Conservation (phyloP, 2,113 vertebrate genomes). For the Verasper variegatus region DNA sequence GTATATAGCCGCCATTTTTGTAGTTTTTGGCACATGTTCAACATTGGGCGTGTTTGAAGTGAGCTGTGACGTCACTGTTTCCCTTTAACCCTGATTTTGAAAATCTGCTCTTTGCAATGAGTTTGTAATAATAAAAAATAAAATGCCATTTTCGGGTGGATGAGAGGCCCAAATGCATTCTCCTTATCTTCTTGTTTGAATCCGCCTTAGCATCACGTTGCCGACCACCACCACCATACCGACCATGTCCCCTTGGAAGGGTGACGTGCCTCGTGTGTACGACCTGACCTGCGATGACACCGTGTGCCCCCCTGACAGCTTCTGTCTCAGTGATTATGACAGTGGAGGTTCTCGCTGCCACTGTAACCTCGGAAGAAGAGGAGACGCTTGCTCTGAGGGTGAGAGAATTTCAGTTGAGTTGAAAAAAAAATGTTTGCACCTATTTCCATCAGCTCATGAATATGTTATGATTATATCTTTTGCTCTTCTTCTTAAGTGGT, state of each 20-base stretch:
- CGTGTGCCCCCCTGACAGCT: conserved; percentile 90
- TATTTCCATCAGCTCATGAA: neutral
- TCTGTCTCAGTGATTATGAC: conserved; percentile 90
- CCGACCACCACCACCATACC: conserved; percentile 49
- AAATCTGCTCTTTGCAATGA: too few species aligned
- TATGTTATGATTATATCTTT: neutral
- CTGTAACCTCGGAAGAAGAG: conserved; percentile 91
- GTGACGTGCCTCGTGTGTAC: conserved; percentile 73
- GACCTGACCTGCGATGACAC: conserved; percentile 89
- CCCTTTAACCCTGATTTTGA: too few species aligned
- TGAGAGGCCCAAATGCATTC: neutral
- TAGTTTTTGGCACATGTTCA: too few species aligned
- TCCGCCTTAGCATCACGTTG: neutral
- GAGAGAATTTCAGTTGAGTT: conserved; percentile 5
- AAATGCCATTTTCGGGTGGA: too few species aligned
- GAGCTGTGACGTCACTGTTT: too few species aligned
- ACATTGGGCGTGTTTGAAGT: too few species aligned
- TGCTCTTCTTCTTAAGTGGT: conserved; percentile 82
- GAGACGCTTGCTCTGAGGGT: conserved; percentile 89
- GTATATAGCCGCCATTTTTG: too few species aligned
- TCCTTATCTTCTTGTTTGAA: neutral
- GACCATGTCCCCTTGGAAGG: conserved; percentile 53
- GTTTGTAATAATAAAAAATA: too few species aligned
- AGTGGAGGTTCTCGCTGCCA: conserved; percentile 90
- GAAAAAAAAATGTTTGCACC: neutral